Percentiles rank a stretch among this genome's conserved stretches.
Conservation (phyloP, 1,140 invertebrate species). For the Calephelis nemesis region DNA sequence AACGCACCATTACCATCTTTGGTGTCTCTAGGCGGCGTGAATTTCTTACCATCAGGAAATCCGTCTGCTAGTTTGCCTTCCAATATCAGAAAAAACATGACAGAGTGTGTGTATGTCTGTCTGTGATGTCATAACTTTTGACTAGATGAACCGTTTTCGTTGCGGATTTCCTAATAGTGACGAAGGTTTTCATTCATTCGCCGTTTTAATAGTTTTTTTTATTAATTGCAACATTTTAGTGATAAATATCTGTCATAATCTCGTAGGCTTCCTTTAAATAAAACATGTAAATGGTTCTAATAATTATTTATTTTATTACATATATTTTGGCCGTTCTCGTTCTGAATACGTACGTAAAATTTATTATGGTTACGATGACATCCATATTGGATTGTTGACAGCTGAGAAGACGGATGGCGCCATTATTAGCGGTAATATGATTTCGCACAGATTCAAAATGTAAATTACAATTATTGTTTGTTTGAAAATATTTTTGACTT, state of each 20-base stretch:
- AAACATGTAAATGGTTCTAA: constrained; percentile 8
- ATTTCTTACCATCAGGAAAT: too few relatives aligned
- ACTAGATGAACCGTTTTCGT: too few relatives aligned
- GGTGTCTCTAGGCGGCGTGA: too few relatives aligned
- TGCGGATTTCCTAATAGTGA: too few relatives aligned
- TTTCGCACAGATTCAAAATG: constrained; percentile 9
- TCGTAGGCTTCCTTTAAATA: background rate
- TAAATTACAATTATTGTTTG: constrained; percentile 5
- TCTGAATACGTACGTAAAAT: constrained; percentile 17
- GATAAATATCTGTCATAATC: background rate
- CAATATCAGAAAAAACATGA: too few relatives aligned
- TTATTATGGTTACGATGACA: constrained; percentile 19
- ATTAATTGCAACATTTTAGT: background rate
- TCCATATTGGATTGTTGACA: constrained; percentile 29
- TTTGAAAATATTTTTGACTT: background rate
- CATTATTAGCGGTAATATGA: constrained; percentile 17
- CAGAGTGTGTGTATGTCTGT: too few relatives aligned
- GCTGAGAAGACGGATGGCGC: constrained; percentile 24
- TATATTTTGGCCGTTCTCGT: constrained; percentile 11
- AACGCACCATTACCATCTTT: too few relatives aligned
- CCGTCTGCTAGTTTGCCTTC: too few relatives aligned
- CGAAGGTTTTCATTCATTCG: too few relatives aligned
- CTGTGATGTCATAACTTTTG: too few relatives aligned
- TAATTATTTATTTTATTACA: constrained; percentile 9
- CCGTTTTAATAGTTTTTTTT: too few relatives aligned